Base-by-base conservation (phyloP, 2,888 invertebrate genomes). In the Seira ritae region DNA sequence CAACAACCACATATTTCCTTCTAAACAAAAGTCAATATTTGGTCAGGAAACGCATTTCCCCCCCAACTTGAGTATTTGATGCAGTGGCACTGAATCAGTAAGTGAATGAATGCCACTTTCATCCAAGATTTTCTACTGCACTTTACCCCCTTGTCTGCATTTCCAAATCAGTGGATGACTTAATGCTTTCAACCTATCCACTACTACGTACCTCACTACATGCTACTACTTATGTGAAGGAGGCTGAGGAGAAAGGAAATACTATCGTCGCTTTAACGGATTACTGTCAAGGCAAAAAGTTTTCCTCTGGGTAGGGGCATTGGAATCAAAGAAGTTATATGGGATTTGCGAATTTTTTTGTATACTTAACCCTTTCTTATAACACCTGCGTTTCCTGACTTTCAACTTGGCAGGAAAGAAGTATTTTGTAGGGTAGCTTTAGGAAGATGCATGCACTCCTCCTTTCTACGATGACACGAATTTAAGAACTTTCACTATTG, bases 11-110 rank as follows among this genome's bases (percentile, higher is more conserved):
- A 31, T 31, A 31, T 31, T 31, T 31, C 31, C 31, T 50, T n/a
- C 15, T n/a, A 50, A n/a, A 50, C 50, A 50, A 73, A 73, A 77
- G 82, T 83, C 82, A 83, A 83, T 83, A 83, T 83, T 83, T 83
- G 37, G 22, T 46, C 42, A 60, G 24, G 46, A 37, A 82, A 78
- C 73, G 73, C 82, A 83, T 67, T 72, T 75, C 72, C 42, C 50
- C 12, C 12, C 15, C 12, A 8, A 8, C 17, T 50, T 15, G 17
- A 50, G 50, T 50, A 15, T n/a, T 50, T 50, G 50, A n/a, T 50
- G 50, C 50, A 50, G 17, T n/a, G 50, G 2, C 3, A n/a, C 2
- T 50, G 50, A 3, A 50, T n/a, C 12, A 8, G 50, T 50, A 50
- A n/a, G 12, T 42, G 42, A 50, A 15, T 12, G 17, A 50, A 50